Base-by-base conservation (phyloP, 2,113 vertebrate genomes). In the Turdus rufiventris region DNA sequence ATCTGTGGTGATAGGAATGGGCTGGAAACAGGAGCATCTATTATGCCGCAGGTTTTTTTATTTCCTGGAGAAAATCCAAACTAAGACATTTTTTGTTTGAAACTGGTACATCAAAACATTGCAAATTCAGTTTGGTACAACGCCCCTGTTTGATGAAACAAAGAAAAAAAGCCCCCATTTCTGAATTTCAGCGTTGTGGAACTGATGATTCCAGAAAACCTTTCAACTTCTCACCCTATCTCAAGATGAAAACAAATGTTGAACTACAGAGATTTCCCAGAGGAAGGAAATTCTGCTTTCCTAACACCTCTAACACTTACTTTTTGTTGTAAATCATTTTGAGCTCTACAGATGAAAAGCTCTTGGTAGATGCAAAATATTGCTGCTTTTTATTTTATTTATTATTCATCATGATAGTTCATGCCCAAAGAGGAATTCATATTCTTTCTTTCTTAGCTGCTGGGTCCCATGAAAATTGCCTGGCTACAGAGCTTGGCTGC, bases 181-280 rank as follows among this genome's bases (percentile, higher is more conserved):
- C 88, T 85, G 88, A 94, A 77, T 91, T 79, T 96, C 78, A 80
- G 67, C 5, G 1, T 93, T 47, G 78, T 83, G 88, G 91, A 96
- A 91, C 81, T 88, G 94, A 93, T 89, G 89, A 91, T 96, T 96
- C 95, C 91, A 88, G 91, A 73, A 93, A 82, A 75, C 87, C 89
- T 97, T 97, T 96, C 95, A 96, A 97, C 93, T 97, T 95, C 95
- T 97, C 94, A 95, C 94, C 94, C 94, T 88, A 83, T 91, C 89
- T 89, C 87, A 67, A 94, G 95, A 96, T 97, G 96, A 97, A 97
- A 97, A 97, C 90, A 94, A 96, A 97, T 94, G 91, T 96, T 96
- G 95, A 96, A 96, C 93, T 94, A 90, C 88, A 40, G 91, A 93
- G 95, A 93, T 96, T 97, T 96, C 94, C 94, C 94, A 83, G 87